Conservation (phyloP, 2,113 vertebrate species). For the Aspidoscelis tigris region DNA sequence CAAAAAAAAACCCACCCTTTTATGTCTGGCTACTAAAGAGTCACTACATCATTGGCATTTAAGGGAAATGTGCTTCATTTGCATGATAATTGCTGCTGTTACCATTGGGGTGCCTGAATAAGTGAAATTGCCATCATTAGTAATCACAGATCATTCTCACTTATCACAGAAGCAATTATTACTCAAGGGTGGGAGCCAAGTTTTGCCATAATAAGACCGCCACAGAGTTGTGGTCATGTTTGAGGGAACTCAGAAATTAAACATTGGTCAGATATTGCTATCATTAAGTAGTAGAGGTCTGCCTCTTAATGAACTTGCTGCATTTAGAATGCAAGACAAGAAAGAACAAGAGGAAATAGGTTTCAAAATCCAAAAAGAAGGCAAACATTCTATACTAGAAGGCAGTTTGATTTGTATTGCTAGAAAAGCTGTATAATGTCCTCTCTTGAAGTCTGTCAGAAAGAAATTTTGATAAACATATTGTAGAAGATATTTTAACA, state of each 20-base stretch:
- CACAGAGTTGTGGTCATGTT: slow-evolving; percentile 1
- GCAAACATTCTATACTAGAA: background rate
- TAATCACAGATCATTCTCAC: slow-evolving; percentile 12
- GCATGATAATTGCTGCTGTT: slow-evolving; percentile 24
- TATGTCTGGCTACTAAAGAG: background rate
- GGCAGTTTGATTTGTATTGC: background rate
- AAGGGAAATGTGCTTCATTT: background rate
- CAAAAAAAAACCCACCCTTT: background rate
- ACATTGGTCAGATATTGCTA: background rate
- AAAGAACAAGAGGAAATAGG: background rate
- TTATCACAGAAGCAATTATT: slow-evolving; percentile 24
- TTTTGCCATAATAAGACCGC: slow-evolving; percentile 5
- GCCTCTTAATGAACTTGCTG: background rate
- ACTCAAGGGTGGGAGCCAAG: background rate
- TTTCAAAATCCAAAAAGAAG: background rate
- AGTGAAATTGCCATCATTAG: slow-evolving; percentile 23
- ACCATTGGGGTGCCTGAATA: background rate
- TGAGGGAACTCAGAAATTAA: slow-evolving; percentile 18
- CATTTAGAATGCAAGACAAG: background rate
- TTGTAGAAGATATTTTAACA: background rate
- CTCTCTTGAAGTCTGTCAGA: background rate
- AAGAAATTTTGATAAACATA: background rate
- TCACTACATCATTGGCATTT: slow-evolving; percentile 10
- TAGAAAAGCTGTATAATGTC: background rate
- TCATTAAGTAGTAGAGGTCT: background rate